A percentile compares a stretch with the other conserved stretches of the same genome.
Conservation (phyloP, 2,888 invertebrate species). For the Rhyacophila evoluta region DNA sequence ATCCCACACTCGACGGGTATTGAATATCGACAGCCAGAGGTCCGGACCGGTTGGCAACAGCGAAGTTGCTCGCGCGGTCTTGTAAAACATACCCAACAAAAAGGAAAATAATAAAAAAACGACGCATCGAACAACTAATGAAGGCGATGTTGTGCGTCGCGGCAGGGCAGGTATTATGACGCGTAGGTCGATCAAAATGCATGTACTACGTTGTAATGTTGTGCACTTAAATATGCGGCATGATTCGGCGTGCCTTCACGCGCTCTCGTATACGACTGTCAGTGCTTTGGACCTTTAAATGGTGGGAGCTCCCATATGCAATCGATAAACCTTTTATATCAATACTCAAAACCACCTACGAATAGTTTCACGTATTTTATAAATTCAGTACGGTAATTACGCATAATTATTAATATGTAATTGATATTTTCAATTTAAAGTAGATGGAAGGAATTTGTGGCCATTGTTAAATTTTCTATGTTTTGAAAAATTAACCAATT, state of each 20-base stretch:
- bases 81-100: conserved; percentile 5
- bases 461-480: too few species aligned
- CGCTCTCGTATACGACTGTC: not conserved
- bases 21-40: conserved; percentile 5
- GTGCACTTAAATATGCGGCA: conserved; percentile 1
- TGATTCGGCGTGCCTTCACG: not conserved
- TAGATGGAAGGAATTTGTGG: too few species aligned
- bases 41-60: conserved; percentile 4
- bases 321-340: too few species aligned
- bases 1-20: conserved; percentile 6
- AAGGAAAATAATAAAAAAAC: not conserved
- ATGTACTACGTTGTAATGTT: conserved; percentile 10
- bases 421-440: too few species aligned
- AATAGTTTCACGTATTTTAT: too few species aligned
- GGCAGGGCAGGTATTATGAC: conserved; percentile 22
- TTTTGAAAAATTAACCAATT: too few species aligned
- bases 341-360: too few species aligned
- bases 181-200: conserved; percentile 19
- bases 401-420: too few species aligned
- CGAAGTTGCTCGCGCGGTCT: not conserved
- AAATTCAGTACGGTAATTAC: too few species aligned
- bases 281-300: not conserved
- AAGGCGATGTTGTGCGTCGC: conserved; percentile 12
- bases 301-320: too few species aligned
- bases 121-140: not conserved